Base-by-base conservation (phyloP, 1,140 invertebrate genomes). In the Spodoptera litura region DNA sequence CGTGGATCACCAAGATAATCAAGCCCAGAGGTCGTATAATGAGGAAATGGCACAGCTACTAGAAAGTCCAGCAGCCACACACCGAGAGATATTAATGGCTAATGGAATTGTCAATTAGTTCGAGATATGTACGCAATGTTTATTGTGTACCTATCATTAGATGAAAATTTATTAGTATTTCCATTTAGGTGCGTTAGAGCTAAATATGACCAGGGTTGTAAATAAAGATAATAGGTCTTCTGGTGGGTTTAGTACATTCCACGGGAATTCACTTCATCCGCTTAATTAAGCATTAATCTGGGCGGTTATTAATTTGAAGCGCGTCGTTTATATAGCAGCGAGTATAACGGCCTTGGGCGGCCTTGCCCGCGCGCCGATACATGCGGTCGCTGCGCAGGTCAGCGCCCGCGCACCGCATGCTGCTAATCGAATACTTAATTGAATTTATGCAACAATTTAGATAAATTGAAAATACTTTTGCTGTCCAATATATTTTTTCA, bases 271-370 rank as follows among this genome's bases (percentile, higher is more conserved):
- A 44, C 38, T 44, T 44, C 38, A 10, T 44, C 38, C 8, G 38
- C 38, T 5, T 44, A 44, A 44, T 44, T 44, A 44, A 6, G 5
- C n/a, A 11, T 25, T 51, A 10, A 61, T 61, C 27, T 49, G 62
- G 38, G 44, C 49, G n/a, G 59, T 64, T 55, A 64, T 75, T 75
- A 35, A 64, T 75, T 64, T 64, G 59, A 64, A 75, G 73, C 59
- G 59, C 59, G 44, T n/a, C 59, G 56, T 75, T 75, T 77, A 68
- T 68, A 66, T 15, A 49, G 62, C 66, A 56, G 74, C 59, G 61
- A 66, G 78, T 64, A 83, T 85, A 84, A 85, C 83, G 86, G 83
- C 86, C 86, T 88, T 88, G 86, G 76, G 31, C 77, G 86, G 81
- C 86, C 86, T 88, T 88, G 85, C 81, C 59, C 58, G 73, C 61